A percentile compares a stretch with the other conserved stretches of the same genome.
Conservation (phyloP, 2,113 vertebrate species). For the Myiozetetes cayanensis region DNA sequence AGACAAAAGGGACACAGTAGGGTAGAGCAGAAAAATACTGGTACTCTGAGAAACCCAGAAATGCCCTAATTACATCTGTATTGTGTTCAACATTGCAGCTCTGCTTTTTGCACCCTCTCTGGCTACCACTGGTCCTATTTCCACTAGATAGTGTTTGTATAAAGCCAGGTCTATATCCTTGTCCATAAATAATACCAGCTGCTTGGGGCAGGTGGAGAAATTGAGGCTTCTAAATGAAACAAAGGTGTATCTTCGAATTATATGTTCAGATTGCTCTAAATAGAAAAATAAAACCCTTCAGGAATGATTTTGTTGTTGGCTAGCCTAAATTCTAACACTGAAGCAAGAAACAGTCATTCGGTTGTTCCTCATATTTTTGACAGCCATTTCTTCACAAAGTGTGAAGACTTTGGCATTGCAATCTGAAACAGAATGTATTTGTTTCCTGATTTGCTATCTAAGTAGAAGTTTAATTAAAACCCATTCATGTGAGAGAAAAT, state of each 20-base stretch:
- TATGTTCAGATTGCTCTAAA: neutral
- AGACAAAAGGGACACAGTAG: neutral
- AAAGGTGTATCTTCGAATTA: neutral
- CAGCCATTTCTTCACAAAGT: neutral
- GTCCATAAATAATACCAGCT: neutral
- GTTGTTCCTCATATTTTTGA: neutral
- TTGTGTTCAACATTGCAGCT: neutral
- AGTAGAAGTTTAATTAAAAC: constrained; percentile 27
- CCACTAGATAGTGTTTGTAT: neutral
- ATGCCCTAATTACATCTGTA: neutral
- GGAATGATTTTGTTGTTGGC: neutral
- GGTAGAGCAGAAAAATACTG: neutral
- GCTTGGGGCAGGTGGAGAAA: neutral
- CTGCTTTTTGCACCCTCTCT: neutral
- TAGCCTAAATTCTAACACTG: neutral
- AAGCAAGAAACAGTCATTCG: neutral
- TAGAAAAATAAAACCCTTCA: neutral
- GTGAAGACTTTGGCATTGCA: neutral
- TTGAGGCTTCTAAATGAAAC: neutral
- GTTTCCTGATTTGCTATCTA: constrained; percentile 11
- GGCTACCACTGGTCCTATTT: neutral
- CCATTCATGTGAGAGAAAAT: neutral
- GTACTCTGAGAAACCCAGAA: neutral
- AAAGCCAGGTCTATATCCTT: neutral
- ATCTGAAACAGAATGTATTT: constrained; percentile 3